Evolutionary conservation across 1,140 invertebrate genomes (phyloP).

Genomic region (Andricus grossulariae): DNA sequence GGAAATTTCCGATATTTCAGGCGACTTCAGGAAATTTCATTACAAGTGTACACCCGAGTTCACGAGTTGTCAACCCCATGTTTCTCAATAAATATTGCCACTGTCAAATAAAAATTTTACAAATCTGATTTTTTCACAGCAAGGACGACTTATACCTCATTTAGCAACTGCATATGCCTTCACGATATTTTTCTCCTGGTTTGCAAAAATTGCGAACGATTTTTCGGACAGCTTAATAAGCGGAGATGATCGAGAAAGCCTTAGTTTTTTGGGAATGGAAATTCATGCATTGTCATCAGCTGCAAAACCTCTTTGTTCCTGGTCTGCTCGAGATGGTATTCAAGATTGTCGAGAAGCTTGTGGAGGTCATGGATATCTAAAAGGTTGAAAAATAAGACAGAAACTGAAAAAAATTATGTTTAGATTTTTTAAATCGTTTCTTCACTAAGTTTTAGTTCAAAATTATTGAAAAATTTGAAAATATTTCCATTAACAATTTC

Average conservation of each 20-base stretch:
- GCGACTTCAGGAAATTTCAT: no score
- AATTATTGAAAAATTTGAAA: not conserved
- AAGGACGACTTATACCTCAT: slow-evolving; percentile 94
- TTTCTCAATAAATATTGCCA: no score
- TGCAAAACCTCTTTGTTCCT: slow-evolving; percentile 91
- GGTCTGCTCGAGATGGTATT: slow-evolving; percentile 88
- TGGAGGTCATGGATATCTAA: slow-evolving; percentile 88
- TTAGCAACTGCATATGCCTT: slow-evolving; percentile 89
- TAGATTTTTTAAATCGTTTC: not conserved
- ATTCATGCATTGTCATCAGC: slow-evolving; percentile 95
- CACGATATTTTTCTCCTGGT: slow-evolving; percentile 82
- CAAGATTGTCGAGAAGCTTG: slow-evolving; percentile 95
- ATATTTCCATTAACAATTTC: no score
- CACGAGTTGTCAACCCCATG: no score
- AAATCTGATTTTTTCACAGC: slow-evolving; percentile 76
- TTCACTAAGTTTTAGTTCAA: not conserved
- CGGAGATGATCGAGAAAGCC: slow-evolving; percentile 53
- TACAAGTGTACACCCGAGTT: no score
- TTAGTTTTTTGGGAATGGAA: slow-evolving; percentile 79
- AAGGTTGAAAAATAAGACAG: slow-evolving; percentile 75
- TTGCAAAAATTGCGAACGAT: slow-evolving; percentile 51
- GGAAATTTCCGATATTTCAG: no score
- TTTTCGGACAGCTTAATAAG: slow-evolving; percentile 59
- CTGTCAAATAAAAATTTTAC: no score
- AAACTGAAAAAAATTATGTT: not conserved